A percentile compares a stretch with the other conserved stretches of the same genome.
Conservation (phyloP, 1,140 invertebrate genomes). For the Heliothis virescens region DNA sequence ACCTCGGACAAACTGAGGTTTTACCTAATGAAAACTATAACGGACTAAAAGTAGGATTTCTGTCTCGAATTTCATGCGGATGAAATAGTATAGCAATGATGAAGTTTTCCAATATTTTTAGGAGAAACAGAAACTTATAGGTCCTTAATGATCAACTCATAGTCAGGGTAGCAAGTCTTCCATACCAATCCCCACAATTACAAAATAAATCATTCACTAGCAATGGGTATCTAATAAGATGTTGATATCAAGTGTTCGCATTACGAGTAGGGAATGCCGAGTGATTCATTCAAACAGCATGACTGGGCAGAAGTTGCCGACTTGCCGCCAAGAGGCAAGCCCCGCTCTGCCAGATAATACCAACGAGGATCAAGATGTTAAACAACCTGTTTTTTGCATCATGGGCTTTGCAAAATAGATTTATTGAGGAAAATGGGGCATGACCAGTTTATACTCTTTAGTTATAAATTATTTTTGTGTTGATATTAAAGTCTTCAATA, state of each 20-base stretch:
- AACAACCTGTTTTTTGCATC: constrained; percentile 58
- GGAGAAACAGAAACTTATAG: not conserved
- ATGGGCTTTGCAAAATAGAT: constrained; percentile 48
- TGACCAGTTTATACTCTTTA: not conserved
- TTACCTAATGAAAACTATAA: constrained; percentile 7
- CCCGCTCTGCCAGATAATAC: constrained; percentile 47
- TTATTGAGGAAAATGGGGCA: constrained; percentile 14
- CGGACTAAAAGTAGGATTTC: not conserved
- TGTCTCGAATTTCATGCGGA: too few species aligned
- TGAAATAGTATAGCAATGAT: too few species aligned
- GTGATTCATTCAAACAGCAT: constrained; percentile 61
- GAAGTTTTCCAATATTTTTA: not conserved
- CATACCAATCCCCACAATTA: not conserved
- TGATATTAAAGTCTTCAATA: too few species aligned
- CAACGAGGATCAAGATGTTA: constrained; percentile 64
- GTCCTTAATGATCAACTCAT: not conserved
- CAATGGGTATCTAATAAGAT: constrained; percentile 15
- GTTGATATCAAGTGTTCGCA: constrained; percentile 22
- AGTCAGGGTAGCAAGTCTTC: not conserved
- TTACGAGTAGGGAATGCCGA: not conserved
- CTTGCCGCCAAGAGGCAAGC: constrained; percentile 62
- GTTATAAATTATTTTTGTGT: not conserved
- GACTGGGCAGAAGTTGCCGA: constrained; percentile 64
- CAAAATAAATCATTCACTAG: not conserved
- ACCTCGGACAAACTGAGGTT: constrained; percentile 4